Evolutionary conservation across 2,888 invertebrate species (phyloP).

Genomic region (Acanthosepion esculentum): DNA sequence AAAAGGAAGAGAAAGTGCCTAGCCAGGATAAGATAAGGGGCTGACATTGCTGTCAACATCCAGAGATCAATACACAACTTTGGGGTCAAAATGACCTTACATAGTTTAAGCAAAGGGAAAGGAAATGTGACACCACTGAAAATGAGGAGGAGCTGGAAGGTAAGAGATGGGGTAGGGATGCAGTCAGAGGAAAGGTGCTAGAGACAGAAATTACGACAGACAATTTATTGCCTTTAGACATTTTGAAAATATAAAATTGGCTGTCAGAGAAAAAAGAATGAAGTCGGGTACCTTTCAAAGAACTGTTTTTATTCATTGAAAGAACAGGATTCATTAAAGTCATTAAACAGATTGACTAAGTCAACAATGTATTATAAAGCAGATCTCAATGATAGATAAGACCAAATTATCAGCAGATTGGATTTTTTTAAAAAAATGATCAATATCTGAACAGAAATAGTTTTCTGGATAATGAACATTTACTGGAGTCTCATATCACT

Average conservation of each 20-base stretch:
- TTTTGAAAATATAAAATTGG: neutral
- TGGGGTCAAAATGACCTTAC: neutral
- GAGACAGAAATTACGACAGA: neutral
- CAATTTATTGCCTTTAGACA: neutral
- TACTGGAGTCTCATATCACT: too few relatives aligned
- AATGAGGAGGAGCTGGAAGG: neutral
- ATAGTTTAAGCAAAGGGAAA: neutral
- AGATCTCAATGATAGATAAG: too few relatives aligned
- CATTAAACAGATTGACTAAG: too few relatives aligned
- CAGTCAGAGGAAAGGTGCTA: neutral
- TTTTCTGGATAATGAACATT: too few relatives aligned
- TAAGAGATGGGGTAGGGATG: neutral
- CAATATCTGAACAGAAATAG: too few relatives aligned
- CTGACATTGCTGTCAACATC: neutral
- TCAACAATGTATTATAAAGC: too few relatives aligned
- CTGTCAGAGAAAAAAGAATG: neutral
- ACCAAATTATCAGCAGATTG: too few relatives aligned
- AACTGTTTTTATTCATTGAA: too few relatives aligned
- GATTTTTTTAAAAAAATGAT: too few relatives aligned
- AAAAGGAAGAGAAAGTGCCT: neutral
- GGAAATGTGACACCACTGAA: neutral
- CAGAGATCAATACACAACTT: neutral
- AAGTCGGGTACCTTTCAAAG: too few relatives aligned
- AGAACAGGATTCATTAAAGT: too few relatives aligned
- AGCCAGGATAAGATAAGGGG: neutral